Conservation (phyloP, 2,113 vertebrate species). For the Pleuronectes platessa region DNA sequence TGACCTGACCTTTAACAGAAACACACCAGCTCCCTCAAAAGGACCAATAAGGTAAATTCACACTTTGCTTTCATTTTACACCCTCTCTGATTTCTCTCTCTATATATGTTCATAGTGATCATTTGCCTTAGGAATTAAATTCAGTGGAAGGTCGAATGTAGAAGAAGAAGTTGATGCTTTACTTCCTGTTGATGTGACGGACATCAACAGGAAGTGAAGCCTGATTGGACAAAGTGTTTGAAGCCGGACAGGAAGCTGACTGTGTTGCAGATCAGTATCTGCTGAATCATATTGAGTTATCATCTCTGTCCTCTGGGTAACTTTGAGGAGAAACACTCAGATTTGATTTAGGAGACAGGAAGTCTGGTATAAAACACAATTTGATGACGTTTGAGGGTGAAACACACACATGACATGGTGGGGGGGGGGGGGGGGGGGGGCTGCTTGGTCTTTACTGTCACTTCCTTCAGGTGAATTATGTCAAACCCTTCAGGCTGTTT, state of each 20-base stretch:
- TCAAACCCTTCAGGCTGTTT: slow-evolving; percentile 12
- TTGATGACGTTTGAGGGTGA: not conserved
- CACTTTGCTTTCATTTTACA: too few species aligned
- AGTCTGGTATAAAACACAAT: not conserved
- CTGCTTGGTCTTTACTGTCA: too few species aligned
- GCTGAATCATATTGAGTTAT: slow-evolving; percentile 35
- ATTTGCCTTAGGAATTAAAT: too few species aligned
- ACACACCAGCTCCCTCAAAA: not conserved
- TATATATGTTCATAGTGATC: too few species aligned
- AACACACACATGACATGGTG: too few species aligned
- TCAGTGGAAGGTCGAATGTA: too few species aligned
- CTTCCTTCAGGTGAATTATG: slow-evolving; percentile 41
- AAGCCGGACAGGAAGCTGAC: slow-evolving; percentile 31
- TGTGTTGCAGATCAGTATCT: slow-evolving; percentile 43
- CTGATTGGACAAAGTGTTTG: not conserved
- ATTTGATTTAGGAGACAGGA: not conserved
- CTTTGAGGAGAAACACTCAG: slow-evolving; percentile 23
- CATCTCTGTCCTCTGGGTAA: slow-evolving; percentile 52
- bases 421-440: too few species aligned
- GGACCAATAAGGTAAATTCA: too few species aligned
- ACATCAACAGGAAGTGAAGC: too few species aligned
- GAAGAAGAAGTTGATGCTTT: too few species aligned
- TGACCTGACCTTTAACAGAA: not conserved
- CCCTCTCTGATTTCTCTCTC: too few species aligned
- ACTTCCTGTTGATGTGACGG: too few species aligned